Evolutionary conservation across 2,113 vertebrate species (phyloP).

Genomic region (Notechis scutatus): DNA sequence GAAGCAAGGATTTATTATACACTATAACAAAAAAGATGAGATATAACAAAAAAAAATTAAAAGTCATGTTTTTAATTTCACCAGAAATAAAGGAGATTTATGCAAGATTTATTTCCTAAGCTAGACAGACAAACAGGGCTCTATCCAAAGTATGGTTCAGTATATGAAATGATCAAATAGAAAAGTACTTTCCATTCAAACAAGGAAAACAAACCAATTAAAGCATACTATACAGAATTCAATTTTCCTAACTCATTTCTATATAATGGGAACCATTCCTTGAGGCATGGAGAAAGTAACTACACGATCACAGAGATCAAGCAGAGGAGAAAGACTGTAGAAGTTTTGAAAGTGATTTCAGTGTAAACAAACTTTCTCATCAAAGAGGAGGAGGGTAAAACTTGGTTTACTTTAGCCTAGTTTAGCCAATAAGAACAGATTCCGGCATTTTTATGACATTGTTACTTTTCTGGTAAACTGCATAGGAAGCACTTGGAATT

Average conservation of each 20-base stretch:
- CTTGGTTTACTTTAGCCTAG: not conserved
- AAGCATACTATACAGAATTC: not conserved
- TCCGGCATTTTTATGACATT: not conserved
- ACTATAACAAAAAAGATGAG: not conserved
- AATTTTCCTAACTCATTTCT: not conserved
- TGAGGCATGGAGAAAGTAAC: not conserved
- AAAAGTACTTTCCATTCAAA: not conserved
- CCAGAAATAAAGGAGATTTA: not conserved
- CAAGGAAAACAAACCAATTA: not conserved
- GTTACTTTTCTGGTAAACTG: not conserved
- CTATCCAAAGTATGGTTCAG: not conserved
- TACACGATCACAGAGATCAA: not conserved
- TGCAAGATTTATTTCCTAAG: not conserved
- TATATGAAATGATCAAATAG: not conserved
- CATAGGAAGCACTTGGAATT: not conserved
- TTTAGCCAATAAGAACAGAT: not conserved
- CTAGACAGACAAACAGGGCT: not conserved
- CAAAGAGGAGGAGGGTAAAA: not conserved
- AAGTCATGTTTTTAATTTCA: not conserved
- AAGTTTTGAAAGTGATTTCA: not conserved
- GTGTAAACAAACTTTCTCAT: not conserved
- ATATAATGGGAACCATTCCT: not conserved
- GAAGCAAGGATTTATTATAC: no score
- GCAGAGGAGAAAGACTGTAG: not conserved
- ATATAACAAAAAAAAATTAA: not conserved